Percentiles rank a stretch among this genome's conserved stretches.
phyloP scores from a whole-genome alignment of 2,888 invertebrate genomes.

The Ligdia adustata region DNA sequence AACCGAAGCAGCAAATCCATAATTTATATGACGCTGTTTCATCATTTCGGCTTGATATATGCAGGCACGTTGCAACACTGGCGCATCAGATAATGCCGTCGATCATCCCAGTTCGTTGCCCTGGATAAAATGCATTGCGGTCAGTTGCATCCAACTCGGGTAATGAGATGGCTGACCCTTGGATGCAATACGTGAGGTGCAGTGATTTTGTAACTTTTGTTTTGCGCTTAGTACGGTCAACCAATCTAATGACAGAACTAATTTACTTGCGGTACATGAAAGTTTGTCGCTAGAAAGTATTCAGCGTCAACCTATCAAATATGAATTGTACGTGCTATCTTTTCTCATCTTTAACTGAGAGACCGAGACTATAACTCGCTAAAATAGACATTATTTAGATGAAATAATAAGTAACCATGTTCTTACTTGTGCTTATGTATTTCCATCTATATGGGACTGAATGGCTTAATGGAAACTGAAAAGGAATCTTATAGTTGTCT shows the following conservation, averaged over 20 bases:
- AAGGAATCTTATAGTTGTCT: background rate
- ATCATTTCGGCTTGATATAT: conserved; percentile 26
- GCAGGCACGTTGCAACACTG: conserved; percentile 31
- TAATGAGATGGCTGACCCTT: conserved; percentile 54
- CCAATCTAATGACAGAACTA: too few species aligned
- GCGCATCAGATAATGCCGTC: conserved; percentile 27
- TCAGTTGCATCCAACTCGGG: conserved; percentile 61
- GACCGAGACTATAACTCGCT: too few species aligned
- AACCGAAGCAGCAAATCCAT: conserved; percentile 13
- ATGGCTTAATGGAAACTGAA: too few species aligned
- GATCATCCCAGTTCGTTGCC: conserved; percentile 60
- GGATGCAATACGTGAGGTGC: conserved; percentile 2
- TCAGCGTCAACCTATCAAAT: too few species aligned
- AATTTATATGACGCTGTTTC: conserved; percentile 24
- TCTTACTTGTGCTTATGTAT: background rate
- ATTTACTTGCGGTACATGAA: too few species aligned
- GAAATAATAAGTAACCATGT: background rate
- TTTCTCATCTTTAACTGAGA: too few species aligned
- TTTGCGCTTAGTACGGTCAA: background rate
- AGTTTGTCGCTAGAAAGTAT: too few species aligned
- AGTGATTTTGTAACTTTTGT: background rate
- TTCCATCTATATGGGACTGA: too few species aligned
- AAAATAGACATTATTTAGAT: background rate
- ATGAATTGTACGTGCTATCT: too few species aligned
- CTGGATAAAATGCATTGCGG: conserved; percentile 61